Conservation (phyloP, 2,113 vertebrate genomes). For the Bufo gargarizans region DNA sequence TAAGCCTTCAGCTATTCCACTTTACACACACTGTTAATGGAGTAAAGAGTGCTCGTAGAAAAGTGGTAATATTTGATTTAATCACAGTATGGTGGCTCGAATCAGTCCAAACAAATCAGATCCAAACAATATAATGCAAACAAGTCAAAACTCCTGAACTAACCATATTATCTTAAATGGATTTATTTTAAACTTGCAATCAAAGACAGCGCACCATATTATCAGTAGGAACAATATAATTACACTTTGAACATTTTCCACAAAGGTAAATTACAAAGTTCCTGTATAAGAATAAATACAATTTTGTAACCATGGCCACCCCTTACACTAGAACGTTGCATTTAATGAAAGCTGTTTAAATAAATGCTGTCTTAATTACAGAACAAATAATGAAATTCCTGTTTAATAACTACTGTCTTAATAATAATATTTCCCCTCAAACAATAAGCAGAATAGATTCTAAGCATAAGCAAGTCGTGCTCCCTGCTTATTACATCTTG, state of each 20-base stretch:
- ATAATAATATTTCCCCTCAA: slow-evolving; percentile 28
- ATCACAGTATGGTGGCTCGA: background rate
- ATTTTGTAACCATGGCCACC: slow-evolving; percentile 34
- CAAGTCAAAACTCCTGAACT: slow-evolving; percentile 5
- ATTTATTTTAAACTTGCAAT: slow-evolving; percentile 37
- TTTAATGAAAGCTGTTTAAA: slow-evolving; percentile 18
- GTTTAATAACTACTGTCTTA: slow-evolving; percentile 32
- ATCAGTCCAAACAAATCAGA: background rate
- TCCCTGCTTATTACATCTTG: background rate
- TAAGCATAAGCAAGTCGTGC: background rate
- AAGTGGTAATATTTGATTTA: slow-evolving; percentile 19
- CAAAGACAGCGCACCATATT: slow-evolving; percentile 27
- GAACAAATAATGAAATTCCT: slow-evolving; percentile 38
- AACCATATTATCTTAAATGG: slow-evolving; percentile 23
- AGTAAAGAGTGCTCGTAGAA: slow-evolving; percentile 7
- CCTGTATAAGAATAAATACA: slow-evolving; percentile 21
- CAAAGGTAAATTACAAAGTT: slow-evolving; percentile 48
- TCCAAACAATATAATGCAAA: slow-evolving; percentile 22
- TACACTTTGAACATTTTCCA: slow-evolving; percentile 37
- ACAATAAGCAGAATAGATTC: slow-evolving; percentile 1
- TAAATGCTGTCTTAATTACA: slow-evolving; percentile 35
- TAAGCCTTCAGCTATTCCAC: slow-evolving; percentile 24
- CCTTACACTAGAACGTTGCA: background rate
- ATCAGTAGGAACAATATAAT: slow-evolving; percentile 48
- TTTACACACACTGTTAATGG: background rate